Conservation (phyloP, 2,113 vertebrate genomes). For the Stigmatopora argus region DNA sequence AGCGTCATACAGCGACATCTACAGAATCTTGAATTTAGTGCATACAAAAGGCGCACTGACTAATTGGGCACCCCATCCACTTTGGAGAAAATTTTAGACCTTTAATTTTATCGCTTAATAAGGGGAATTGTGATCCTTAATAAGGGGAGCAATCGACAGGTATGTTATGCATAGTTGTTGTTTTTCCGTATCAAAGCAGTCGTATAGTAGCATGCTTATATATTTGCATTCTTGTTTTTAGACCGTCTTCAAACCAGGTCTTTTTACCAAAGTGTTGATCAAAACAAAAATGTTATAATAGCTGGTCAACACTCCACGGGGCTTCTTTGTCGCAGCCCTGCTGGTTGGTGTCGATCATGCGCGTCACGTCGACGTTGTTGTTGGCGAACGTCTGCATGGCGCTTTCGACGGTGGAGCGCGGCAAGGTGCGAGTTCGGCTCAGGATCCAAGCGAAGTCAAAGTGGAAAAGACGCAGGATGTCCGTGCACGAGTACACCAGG, state of each 20-base stretch:
- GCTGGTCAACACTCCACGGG: constrained; percentile 21
- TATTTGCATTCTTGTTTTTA: constrained; percentile 6
- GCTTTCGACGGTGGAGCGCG: constrained; percentile 68
- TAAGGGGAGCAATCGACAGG: no score
- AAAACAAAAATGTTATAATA: background rate
- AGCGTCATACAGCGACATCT: no score
- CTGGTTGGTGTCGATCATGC: constrained; percentile 79
- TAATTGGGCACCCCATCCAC: no score
- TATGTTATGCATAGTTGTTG: background rate
- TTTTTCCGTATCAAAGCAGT: background rate
- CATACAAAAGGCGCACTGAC: no score
- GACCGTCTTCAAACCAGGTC: background rate
- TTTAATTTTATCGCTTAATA: no score
- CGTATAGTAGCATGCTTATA: background rate
- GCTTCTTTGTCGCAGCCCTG: constrained; percentile 69
- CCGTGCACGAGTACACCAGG: constrained; percentile 85
- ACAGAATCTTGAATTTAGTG: no score
- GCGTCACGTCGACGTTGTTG: constrained; percentile 74
- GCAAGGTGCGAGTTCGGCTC: constrained; percentile 74
- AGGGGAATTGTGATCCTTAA: no score
- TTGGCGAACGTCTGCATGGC: constrained; percentile 74
- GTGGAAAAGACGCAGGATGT: constrained; percentile 81
- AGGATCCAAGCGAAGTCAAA: constrained; percentile 84
- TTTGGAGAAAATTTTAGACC: no score
- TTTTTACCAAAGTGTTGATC: constrained; percentile 14